Conservation (phyloP, 2,888 invertebrate species). For the Deilephila porcellus region DNA sequence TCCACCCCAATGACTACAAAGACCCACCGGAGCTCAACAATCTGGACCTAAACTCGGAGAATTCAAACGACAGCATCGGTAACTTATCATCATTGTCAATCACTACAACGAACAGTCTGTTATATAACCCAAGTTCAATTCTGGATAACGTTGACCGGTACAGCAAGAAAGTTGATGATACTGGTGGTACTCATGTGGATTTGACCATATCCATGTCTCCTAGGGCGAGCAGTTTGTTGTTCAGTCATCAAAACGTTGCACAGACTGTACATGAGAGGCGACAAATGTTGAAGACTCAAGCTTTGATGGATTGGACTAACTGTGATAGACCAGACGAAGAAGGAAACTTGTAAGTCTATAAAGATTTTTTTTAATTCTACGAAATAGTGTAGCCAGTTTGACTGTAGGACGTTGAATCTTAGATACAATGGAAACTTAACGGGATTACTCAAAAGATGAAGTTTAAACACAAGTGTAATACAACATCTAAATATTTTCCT, state of each 20-base stretch:
- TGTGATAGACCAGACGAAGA: constrained; percentile 62
- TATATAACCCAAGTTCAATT: constrained; percentile 42
- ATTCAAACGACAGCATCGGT: constrained; percentile 57
- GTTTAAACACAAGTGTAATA: too few relatives aligned
- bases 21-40: background rate
- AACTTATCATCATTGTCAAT: constrained; percentile 51
- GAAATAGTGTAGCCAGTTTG: too few relatives aligned
- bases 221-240: background rate
- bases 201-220: background rate
- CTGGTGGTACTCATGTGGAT: background rate
- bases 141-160: constrained; percentile 41
- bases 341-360: constrained; percentile 66
- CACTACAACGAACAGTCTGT: constrained; percentile 32
- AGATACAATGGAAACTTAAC: too few relatives aligned
- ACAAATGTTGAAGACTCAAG: constrained; percentile 61
- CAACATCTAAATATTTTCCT: too few relatives aligned
- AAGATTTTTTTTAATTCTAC: too few relatives aligned
- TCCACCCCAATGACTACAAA: constrained; percentile 49
- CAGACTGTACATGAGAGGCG: constrained; percentile 36
- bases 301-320: constrained; percentile 58
- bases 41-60: constrained; percentile 50
- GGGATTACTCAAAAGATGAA: too few relatives aligned
- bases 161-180: constrained; percentile 22
- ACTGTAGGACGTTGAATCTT: too few relatives aligned
- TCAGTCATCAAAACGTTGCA: too few relatives aligned